Evolutionary conservation across 2,797 vertebrate species (phyloP), one percentile per base, ranked within the genome.

Genomic region (Siniperca scherzeri): DNA sequence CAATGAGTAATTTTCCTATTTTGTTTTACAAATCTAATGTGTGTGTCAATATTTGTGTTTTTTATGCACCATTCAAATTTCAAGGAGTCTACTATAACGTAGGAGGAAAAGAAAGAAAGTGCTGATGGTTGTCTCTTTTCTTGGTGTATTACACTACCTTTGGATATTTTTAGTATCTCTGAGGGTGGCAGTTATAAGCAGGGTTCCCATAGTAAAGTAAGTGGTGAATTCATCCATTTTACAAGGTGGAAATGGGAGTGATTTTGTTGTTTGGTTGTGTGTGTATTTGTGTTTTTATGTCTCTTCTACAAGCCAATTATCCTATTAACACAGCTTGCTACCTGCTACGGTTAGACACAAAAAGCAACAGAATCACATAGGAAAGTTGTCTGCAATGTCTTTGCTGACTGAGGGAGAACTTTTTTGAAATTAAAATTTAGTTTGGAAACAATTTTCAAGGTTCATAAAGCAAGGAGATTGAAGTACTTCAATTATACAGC

Each of bases 231-330:
- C 44, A 78, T 69, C 21, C n/a, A 21, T 64, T 93, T 93, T 87
- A 90, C 64, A 90, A 85, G 48, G 79, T 78, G 83, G 73, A 78
- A 77, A 77, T 87, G 83, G 72, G 50, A 79, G 62, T 72, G 74
- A 85, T 66, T 75, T 48, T 78, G 80, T 75, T 82, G 57, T 87
- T 71, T 78, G 72, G 65, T 74, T 81, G 27, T 81, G 74, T 77
- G 81, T 46, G 74, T 79, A 74, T 72, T 74, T 76, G 61, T 60
- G 72, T 80, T 77, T 86, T 77, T 66, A 80, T 79, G 44, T 71
- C 22, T 40, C 77, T 61, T 77, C 74, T 67, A 88, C 78, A 88
- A 82, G 79, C 77, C 69, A 74, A 83, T 89, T 89, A 87, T 86
- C 66, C 84, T 57, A 75, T 91, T 83, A 86, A 86, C 76, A 83